Evolutionary conservation across 1,140 invertebrate genomes (phyloP).

Genomic region (Drosophila grimshawi): DNA sequence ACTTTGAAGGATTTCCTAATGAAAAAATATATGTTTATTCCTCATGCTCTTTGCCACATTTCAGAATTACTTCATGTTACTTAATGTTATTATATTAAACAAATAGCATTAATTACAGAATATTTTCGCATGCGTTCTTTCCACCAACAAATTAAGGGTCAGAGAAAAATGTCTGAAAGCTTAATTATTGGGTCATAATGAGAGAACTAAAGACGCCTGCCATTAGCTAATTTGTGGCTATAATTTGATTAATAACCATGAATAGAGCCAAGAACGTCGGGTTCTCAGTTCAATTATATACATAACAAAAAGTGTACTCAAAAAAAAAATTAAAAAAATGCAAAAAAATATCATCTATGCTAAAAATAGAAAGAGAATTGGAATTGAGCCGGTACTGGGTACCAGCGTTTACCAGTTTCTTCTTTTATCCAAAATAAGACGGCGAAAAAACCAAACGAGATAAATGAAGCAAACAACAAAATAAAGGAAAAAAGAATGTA

Average conservation of each 20-base stretch:
- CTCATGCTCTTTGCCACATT: too few species aligned
- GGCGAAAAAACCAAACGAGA: slow-evolving; percentile 10
- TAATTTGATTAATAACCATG: slow-evolving; percentile 31
- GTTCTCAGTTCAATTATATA: slow-evolving; percentile 14
- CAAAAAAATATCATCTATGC: slow-evolving; percentile 9
- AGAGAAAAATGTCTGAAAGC: neutral
- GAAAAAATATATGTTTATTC: too few species aligned
- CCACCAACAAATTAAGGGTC: slow-evolving; percentile 10
- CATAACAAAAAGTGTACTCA: neutral
- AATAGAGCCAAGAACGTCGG: slow-evolving; percentile 1
- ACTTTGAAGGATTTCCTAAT: too few species aligned
- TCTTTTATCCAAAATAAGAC: slow-evolving; percentile 1
- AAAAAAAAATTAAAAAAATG: neutral
- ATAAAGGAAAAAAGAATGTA: slow-evolving; percentile 39
- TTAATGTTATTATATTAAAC: neutral
- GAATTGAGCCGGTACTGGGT: slow-evolving; percentile 29
- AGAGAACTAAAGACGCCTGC: slow-evolving; percentile 1
- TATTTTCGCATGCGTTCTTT: slow-evolving; percentile 1
- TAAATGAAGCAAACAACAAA: slow-evolving; percentile 17
- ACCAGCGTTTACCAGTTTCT: slow-evolving; percentile 36
- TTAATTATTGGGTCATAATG: slow-evolving; percentile 10
- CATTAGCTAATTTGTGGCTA: slow-evolving; percentile 32
- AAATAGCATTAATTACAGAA: slow-evolving; percentile 3
- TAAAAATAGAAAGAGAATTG: slow-evolving; percentile 14
- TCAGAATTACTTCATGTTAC: too few species aligned